phyloP scores from a whole-genome alignment of 1,140 invertebrate genomes.

The Lanistes nyassanus region DNA sequence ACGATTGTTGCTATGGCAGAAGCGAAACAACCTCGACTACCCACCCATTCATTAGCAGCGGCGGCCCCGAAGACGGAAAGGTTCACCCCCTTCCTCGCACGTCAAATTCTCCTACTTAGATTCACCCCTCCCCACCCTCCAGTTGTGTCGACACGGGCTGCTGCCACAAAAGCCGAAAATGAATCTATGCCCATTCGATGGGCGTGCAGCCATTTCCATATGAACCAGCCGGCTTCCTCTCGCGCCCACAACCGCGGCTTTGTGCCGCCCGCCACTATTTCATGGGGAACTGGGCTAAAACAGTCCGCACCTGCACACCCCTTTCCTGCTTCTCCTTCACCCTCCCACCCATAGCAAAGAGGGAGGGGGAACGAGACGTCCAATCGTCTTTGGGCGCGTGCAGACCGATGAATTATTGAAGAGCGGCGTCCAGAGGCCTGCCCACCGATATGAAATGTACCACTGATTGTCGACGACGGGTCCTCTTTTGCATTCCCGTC shows the following conservation, averaged over 20 bases:
- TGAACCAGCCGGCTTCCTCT: background rate
- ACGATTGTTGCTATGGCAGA: no score
- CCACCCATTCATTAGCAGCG: no score
- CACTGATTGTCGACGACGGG: background rate
- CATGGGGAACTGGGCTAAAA: constrained; percentile 15
- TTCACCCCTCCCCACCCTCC: no score
- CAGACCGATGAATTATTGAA: constrained; percentile 14
- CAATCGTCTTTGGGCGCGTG: background rate
- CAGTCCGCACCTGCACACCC: constrained; percentile 7
- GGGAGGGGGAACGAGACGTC: background rate
- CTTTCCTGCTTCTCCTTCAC: background rate
- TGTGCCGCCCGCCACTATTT: constrained; percentile 3
- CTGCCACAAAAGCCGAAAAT: no score
- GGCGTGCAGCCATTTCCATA: constrained; percentile 2
- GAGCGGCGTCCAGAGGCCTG: background rate
- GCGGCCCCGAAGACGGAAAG: no score
- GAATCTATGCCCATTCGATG: no score
- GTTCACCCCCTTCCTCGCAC: no score
- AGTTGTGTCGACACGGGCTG: no score
- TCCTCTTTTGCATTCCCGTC: no score
- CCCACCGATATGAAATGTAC: constrained; percentile 12
- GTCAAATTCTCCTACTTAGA: no score
- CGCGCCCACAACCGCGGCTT: background rate
- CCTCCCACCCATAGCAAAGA: background rate
- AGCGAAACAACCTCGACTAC: no score